Percentiles rank a stretch among this genome's conserved stretches.
These are phyloP conservation scores for Drosophila albomicans DNA, from an alignment of 1,140 invertebrate species.

Conservation along the genomic window DNA sequence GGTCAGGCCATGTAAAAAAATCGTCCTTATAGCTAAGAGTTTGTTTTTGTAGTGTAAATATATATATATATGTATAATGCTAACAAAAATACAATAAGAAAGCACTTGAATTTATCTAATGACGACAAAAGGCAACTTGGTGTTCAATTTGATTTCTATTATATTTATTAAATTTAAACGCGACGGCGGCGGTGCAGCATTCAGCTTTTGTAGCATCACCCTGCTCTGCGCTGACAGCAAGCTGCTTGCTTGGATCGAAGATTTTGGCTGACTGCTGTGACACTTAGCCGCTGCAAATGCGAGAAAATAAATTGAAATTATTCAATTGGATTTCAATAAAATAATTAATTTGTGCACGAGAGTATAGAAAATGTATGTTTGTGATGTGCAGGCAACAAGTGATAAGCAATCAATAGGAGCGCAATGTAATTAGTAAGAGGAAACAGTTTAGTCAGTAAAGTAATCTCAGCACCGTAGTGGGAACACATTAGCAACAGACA, in stretches of 20 bases:
- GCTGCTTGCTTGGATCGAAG: slow-evolving; percentile 15
- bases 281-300: slow-evolving; percentile 41
- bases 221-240: slow-evolving; percentile 9
- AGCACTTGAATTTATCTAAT: slow-evolving; percentile 71
- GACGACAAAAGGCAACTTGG: slow-evolving; percentile 70
- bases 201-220: slow-evolving; percentile 1
- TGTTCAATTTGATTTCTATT: slow-evolving; percentile 45
- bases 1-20: slow-evolving; percentile 5
- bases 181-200: neutral
- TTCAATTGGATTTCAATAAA: neutral
- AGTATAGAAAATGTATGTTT: neutral
- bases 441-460: neutral
- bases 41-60: slow-evolving; percentile 21
- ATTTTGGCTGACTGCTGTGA: slow-evolving; percentile 3
- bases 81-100: slow-evolving; percentile 56
- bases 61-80: slow-evolving; percentile 11
- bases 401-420: neutral
- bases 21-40: slow-evolving; percentile 19
- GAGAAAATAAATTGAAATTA: neutral
- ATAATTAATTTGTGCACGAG: too few species aligned
- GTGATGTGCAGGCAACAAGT: neutral
- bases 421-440: neutral
- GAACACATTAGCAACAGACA: slow-evolving; percentile 19
- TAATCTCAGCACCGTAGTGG: slow-evolving; percentile 7
- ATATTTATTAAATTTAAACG: neutral